phyloP scores from a whole-genome alignment of 1,140 invertebrate species.

The Aphelinus atriplicis region DNA sequence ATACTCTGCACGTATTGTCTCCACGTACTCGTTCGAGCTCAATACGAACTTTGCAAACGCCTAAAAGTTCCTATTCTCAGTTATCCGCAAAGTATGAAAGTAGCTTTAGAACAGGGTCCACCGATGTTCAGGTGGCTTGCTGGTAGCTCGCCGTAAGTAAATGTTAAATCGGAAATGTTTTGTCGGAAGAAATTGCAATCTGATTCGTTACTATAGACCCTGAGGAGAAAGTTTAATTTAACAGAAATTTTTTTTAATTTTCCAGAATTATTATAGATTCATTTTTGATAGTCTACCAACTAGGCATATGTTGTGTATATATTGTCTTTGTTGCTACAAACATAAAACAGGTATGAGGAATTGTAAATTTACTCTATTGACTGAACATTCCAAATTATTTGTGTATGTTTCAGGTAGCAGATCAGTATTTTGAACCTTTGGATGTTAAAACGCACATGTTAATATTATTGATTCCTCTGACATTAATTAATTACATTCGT shows the following conservation, averaged over 20 bases:
- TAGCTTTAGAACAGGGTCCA: conserved; percentile 77
- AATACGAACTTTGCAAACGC: conserved; percentile 77
- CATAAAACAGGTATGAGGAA: conserved; percentile 69
- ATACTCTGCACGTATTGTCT: conserved; percentile 83
- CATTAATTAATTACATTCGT: conserved; percentile 78
- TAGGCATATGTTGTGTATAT: conserved; percentile 91
- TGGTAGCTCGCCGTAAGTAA: conserved; percentile 67
- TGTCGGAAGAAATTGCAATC: too few relatives aligned
- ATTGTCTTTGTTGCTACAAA: conserved; percentile 86
- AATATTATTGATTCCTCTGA: conserved; percentile 74
- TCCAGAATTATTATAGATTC: conserved; percentile 71
- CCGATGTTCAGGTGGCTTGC: conserved; percentile 69
- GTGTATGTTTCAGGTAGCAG: conserved; percentile 58
- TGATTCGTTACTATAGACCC: not conserved
- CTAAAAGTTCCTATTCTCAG: conserved; percentile 76
- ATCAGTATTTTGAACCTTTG: conserved; percentile 57
- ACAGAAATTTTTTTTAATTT: conserved; percentile 43
- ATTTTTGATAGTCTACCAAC: conserved; percentile 84
- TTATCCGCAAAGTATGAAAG: conserved; percentile 77
- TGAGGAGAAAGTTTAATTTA: not conserved
- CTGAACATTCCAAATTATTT: conserved; percentile 39
- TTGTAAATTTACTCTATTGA: too few relatives aligned
- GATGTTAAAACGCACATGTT: conserved; percentile 68
- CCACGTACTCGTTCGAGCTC: conserved; percentile 76
- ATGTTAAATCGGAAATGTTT: conserved; percentile 17